These are phyloP conservation scores for Scaptodrosophila latifasciaeformis DNA, from an alignment of 2,888 invertebrate species.

Conservation along the genomic window DNA sequence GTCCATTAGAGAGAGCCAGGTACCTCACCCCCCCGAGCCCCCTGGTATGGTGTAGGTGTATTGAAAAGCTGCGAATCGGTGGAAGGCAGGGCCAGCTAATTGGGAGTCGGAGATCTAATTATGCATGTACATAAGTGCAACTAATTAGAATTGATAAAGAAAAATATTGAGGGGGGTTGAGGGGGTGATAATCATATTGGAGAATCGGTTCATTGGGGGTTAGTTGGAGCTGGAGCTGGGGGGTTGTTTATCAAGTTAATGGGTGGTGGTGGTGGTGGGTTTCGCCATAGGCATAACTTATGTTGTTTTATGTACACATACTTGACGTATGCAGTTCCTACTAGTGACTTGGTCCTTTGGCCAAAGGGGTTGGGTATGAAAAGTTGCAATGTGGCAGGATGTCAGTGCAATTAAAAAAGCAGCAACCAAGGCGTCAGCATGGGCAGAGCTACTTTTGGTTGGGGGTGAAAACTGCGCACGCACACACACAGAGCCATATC, in stretches of 20 bases:
- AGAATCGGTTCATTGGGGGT: neutral
- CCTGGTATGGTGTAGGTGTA: neutral
- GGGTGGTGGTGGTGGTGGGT: conserved; percentile 14
- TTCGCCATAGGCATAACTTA: conserved; percentile 19
- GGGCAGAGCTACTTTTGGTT: conserved; percentile 31
- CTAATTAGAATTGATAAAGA: conserved; percentile 59
- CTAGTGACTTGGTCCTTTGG: conserved; percentile 31
- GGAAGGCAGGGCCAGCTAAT: neutral
- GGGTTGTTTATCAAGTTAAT: neutral
- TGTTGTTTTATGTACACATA: conserved; percentile 9
- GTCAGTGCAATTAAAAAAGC: conserved; percentile 67
- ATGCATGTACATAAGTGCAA: conserved; percentile 55
- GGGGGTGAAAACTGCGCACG: conserved; percentile 57
- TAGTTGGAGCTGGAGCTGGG: neutral
- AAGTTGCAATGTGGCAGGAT: conserved; percentile 61
- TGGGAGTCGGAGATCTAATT: conserved; percentile 40
- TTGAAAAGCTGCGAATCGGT: conserved; percentile 1
- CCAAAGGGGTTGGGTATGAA: conserved; percentile 15
- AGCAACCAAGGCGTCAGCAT: conserved; percentile 38
- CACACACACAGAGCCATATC: conserved; percentile 33
- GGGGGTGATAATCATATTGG: conserved; percentile 2
- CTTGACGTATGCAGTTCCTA: conserved; percentile 12
- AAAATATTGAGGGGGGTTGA: neutral
- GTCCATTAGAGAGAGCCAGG: conserved; percentile 1
- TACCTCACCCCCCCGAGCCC: neutral